Evolutionary conservation across 35 echinoderm and acorn worm genomes (phyloP).

Genomic region (Heliocidaris tuberculata): DNA sequence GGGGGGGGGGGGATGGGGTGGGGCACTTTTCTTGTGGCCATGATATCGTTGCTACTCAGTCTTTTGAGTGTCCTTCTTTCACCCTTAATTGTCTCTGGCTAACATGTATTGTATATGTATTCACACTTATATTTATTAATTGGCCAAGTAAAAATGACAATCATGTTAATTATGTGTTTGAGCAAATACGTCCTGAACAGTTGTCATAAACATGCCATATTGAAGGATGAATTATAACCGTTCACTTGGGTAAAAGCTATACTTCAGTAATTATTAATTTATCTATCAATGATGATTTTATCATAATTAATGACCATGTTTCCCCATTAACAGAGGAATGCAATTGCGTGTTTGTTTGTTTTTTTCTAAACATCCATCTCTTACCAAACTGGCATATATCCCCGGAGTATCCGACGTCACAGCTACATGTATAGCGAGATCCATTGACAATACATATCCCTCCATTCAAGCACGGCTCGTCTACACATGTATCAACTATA

Average conservation of each 20-base stretch:
- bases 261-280: too few relatives aligned
- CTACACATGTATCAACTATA: constrained; percentile 50
- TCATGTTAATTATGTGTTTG: not conserved
- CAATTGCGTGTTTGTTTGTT: too few relatives aligned
- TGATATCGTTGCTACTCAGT: not conserved
- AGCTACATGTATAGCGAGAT: constrained; percentile 46
- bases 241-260: too few relatives aligned
- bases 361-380: not conserved
- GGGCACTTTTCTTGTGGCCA: not conserved
- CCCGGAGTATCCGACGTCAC: constrained; percentile 58
- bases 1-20: not conserved
- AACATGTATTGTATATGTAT: not conserved
- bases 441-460: constrained; percentile 51
- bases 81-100: not conserved
- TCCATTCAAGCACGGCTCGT: constrained; percentile 56
- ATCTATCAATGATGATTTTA: too few relatives aligned
- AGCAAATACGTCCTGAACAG: too few relatives aligned
- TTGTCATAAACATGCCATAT: too few relatives aligned
- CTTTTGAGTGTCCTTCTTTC: not conserved
- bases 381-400: constrained; percentile 62
- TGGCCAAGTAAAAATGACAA: not conserved
- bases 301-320: too few relatives aligned
- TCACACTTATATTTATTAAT: not conserved
- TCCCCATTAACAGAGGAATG: too few relatives aligned
- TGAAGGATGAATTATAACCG: too few relatives aligned